Evolutionary conservation across 2,113 vertebrate species (phyloP).

Genomic region (Leiothrix lutea): DNA sequence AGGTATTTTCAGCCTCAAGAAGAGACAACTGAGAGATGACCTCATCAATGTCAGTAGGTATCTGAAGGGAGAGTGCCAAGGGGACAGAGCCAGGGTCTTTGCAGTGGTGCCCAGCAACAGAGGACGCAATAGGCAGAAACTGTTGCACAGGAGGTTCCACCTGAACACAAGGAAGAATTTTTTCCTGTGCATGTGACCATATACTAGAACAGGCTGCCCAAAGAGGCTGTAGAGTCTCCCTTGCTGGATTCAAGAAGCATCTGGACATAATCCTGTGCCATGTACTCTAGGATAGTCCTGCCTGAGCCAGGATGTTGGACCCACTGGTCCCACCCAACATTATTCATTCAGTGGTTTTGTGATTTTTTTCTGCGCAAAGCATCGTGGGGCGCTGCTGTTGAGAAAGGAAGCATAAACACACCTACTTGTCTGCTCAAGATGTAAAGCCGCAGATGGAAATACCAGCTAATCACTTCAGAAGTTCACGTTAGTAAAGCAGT

Average conservation of each 20-base stretch:
- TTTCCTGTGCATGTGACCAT: background rate
- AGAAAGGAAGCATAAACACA: background rate
- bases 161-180: background rate
- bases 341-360: background rate
- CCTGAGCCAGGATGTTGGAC: background rate
- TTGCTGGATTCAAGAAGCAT: accelerated
- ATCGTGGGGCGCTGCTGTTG: background rate
- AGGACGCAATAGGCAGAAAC: background rate
- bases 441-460: background rate
- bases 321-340: background rate
- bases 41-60: background rate
- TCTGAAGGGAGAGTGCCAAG: background rate
- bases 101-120: background rate
- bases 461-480: background rate
- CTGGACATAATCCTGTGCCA: background rate
- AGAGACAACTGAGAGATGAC: accelerated
- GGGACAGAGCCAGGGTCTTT: background rate
- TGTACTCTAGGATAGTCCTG: background rate
- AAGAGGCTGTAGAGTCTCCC: background rate
- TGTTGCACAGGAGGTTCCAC: background rate
- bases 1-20: background rate
- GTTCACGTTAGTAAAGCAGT: accelerated
- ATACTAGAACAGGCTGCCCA: background rate
- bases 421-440: background rate
- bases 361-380: background rate